Evolutionary conservation across 1,140 invertebrate species (phyloP).

Genomic region (Nylanderia fulva): DNA sequence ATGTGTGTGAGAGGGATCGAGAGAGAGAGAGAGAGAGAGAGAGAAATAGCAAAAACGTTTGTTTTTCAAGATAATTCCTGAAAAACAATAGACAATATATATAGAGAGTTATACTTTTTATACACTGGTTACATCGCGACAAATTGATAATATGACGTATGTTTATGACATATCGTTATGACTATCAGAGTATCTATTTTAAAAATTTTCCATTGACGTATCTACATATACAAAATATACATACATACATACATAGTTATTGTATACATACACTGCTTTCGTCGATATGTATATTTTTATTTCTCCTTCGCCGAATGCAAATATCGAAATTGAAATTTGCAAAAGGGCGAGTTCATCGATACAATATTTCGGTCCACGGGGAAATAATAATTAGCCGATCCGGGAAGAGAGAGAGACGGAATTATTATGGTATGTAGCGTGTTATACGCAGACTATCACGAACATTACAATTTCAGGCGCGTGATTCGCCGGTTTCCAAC

Average conservation of each 20-base stretch:
- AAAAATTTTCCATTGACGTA: background rate
- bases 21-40: background rate
- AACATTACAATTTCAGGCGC: constrained; percentile 55
- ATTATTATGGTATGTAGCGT: constrained; percentile 38
- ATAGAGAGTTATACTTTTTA: background rate
- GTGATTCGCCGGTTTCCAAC: constrained; percentile 48
- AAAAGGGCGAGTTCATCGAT: constrained; percentile 6
- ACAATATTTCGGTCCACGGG: background rate
- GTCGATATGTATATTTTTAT: background rate
- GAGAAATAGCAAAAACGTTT: background rate
- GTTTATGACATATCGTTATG: background rate
- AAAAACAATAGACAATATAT: constrained; percentile 12
- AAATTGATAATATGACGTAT: constrained; percentile 17
- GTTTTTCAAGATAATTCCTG: constrained; percentile 39
- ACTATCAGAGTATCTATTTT: background rate
- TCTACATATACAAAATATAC: background rate
- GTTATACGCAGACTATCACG: constrained; percentile 34
- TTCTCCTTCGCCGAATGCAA: background rate
- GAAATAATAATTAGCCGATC: constrained; percentile 54
- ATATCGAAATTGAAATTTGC: constrained; percentile 44
- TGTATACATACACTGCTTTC: background rate
- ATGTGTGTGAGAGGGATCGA: background rate
- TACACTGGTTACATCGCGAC: background rate
- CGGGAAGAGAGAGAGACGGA: constrained; percentile 38
- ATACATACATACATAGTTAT: too few species aligned